Conservation (phyloP, 2,888 invertebrate genomes). For the Pheosia gnoma region DNA sequence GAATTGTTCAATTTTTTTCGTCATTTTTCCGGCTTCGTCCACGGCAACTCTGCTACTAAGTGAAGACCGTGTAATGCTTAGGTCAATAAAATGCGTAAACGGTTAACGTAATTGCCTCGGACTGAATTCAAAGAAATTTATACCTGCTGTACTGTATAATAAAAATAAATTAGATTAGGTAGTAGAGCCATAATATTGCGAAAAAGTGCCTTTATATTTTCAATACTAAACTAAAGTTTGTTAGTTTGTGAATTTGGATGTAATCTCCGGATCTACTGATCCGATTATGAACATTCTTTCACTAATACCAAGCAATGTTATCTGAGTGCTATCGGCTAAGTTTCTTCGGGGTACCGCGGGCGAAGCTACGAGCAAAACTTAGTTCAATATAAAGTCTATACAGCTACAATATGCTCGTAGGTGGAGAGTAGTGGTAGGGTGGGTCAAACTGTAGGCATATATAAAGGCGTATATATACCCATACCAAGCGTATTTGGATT, state of each 20-base stretch:
- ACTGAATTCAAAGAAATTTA: background rate
- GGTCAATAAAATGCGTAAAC: conserved; percentile 14
- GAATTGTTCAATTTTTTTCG: conserved; percentile 38
- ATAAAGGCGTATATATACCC: conserved; percentile 16
- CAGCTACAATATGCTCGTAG: conserved; percentile 6
- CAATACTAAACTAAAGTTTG: too few relatives aligned
- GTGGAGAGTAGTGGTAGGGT: conserved; percentile 6
- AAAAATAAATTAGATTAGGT: conserved; percentile 9
- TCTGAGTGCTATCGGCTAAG: too few relatives aligned
- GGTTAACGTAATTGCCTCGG: background rate
- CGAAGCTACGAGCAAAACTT: background rate
- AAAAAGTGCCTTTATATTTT: too few relatives aligned
- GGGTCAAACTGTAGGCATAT: conserved; percentile 18
- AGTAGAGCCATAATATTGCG: background rate
- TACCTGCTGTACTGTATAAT: background rate
- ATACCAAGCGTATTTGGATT: conserved; percentile 35
- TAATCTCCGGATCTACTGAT: too few relatives aligned
- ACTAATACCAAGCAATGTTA: too few relatives aligned
- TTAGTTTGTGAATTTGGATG: too few relatives aligned
- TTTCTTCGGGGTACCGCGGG: too few relatives aligned
- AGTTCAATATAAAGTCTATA: conserved; percentile 15
- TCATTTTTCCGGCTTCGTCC: conserved; percentile 52
- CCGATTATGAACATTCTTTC: too few relatives aligned
- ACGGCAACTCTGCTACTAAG: conserved; percentile 34
- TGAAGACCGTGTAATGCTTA: conserved; percentile 43